Conservation (phyloP, 2,888 invertebrate genomes). For the Agrotis clavis region DNA sequence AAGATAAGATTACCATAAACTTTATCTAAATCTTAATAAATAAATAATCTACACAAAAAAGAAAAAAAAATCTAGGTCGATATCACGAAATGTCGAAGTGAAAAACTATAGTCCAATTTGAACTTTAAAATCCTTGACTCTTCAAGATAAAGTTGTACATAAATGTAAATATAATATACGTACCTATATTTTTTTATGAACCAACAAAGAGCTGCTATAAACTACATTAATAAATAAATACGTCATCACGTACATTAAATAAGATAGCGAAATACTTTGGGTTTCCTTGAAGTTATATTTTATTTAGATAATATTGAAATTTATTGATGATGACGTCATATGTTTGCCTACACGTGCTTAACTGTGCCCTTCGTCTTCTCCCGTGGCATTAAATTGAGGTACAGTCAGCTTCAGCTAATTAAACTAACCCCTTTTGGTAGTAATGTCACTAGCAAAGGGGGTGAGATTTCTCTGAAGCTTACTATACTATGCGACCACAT, state of each 20-base stretch:
- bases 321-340: constrained; percentile 4
- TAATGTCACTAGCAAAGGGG: no score
- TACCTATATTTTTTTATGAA: constrained; percentile 39
- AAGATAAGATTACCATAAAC: constrained; percentile 45
- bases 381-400: neutral
- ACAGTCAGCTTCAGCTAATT: no score
- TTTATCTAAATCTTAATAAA: constrained; percentile 27
- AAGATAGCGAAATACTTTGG: constrained; percentile 36
- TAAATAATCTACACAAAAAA: neutral
- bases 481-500: no score
- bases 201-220: constrained; percentile 49
- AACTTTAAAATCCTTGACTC: constrained; percentile 60
- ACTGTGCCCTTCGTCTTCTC: neutral
- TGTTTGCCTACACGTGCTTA: no score
- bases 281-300: constrained; percentile 20
- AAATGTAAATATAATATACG: constrained; percentile 12
- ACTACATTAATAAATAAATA: constrained; percentile 51
- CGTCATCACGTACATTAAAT: constrained; percentile 41
- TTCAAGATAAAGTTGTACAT: constrained; percentile 46
- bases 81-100: neutral
- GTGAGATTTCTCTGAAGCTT: no score
- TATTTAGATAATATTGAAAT: constrained; percentile 17
- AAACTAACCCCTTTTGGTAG: no score
- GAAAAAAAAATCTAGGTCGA: constrained; percentile 5
- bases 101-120: constrained; percentile 18